A percentile compares a stretch with the other conserved stretches of the same genome.
Evolutionary conservation across 1,140 invertebrate genomes (phyloP).

Genomic region (Acyrthosiphon pisum): DNA sequence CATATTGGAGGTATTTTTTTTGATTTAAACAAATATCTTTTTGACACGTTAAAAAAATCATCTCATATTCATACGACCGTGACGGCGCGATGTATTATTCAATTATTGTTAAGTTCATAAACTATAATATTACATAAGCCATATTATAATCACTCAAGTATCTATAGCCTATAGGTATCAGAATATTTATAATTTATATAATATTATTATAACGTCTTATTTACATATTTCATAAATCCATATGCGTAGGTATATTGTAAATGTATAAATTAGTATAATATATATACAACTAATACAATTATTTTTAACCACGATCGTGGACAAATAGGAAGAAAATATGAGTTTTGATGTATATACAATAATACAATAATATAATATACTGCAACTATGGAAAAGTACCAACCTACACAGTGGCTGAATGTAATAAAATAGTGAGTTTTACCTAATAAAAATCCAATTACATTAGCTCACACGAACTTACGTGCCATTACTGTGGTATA

Average conservation of each 20-base stretch:
- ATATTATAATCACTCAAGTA: too few species aligned
- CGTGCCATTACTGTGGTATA: neutral
- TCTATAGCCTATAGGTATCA: too few species aligned
- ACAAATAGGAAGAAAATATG: neutral
- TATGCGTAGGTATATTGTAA: neutral
- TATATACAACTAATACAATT: too few species aligned
- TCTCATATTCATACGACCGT: too few species aligned
- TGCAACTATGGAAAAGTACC: neutral
- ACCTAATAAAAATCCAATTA: slow-evolving; percentile 13
- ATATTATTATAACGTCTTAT: neutral
- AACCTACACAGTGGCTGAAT: neutral
- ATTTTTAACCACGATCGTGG: neutral
- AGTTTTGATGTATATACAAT: neutral
- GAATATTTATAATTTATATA: neutral
- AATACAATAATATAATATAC: neutral
- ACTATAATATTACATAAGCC: too few species aligned
- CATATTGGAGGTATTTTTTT: too few species aligned
- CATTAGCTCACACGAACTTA: slow-evolving; percentile 9
- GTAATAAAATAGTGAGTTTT: slow-evolving; percentile 7
- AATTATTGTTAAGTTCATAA: too few species aligned
- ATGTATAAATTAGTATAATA: neutral
- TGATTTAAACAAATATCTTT: too few species aligned
- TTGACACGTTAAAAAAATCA: too few species aligned
- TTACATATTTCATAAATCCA: neutral
- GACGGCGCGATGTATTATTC: too few species aligned